A percentile compares a stretch with the other conserved stretches of the same genome.
Evolutionary conservation across 2,797 vertebrate species (phyloP).

Genomic region (Onychomys leucogaster): DNA sequence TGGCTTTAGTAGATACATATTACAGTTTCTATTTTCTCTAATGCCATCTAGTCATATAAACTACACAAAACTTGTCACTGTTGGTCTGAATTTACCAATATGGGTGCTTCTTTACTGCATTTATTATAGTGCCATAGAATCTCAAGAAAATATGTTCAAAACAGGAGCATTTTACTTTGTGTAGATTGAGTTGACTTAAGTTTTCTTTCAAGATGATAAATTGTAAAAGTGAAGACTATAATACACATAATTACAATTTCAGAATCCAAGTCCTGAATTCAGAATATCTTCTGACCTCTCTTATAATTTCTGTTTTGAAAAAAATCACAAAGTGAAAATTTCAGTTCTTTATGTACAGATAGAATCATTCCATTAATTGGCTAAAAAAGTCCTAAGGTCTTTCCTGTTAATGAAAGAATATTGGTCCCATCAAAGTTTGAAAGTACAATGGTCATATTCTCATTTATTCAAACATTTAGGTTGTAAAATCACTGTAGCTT

Average conservation of each 20-base stretch:
- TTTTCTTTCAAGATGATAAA: slow-evolving; percentile 22
- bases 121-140: neutral
- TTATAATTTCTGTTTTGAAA: neutral
- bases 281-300: neutral
- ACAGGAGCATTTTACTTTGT: slow-evolving; percentile 16
- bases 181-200: slow-evolving; percentile 23
- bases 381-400: neutral
- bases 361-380: neutral
- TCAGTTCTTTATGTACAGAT: neutral
- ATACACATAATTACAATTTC: neutral
- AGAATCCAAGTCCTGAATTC: neutral
- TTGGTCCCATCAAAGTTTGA: neutral
- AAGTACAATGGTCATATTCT: neutral
- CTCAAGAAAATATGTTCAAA: neutral
- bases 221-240: neutral
- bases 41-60: neutral
- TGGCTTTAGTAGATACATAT: neutral
- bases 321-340: neutral
- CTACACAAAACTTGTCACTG: neutral
- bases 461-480: neutral
- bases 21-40: slow-evolving; percentile 22
- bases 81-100: neutral
- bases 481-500: neutral
- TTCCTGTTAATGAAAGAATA: neutral
- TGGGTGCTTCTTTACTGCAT: neutral